Conservation (phyloP, 2,888 invertebrate genomes). For the Mimumesa dahlbomi region DNA sequence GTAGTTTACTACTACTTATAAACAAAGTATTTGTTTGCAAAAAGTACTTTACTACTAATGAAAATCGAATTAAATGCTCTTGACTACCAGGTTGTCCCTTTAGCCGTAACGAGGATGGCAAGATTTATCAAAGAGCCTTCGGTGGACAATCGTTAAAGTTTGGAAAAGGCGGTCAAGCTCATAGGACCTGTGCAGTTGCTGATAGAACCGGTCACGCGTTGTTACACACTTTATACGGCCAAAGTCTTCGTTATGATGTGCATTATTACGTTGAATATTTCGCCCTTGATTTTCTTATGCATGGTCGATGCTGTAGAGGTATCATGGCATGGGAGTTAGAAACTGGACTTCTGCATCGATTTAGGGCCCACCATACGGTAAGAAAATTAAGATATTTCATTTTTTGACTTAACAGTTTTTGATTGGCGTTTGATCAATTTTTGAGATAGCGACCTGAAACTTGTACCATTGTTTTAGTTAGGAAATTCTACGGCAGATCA, state of each 20-base stretch:
- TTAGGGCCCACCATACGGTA: constrained; percentile 82
- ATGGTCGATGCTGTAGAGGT: constrained; percentile 83
- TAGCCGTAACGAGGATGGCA: constrained; percentile 85
- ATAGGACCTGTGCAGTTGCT: constrained; percentile 85
- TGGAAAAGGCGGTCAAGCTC: constrained; percentile 86
- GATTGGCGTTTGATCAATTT: no score
- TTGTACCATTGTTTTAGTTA: no score
- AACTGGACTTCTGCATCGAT: constrained; percentile 86
- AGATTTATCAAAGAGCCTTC: constrained; percentile 88
- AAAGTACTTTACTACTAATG: no score
- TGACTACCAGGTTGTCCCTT: constrained; percentile 84
- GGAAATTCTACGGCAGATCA: no score
- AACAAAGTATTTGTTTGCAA: no score
- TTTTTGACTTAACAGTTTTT: no score
- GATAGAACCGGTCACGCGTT: constrained; percentile 87
- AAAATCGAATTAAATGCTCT: no score
- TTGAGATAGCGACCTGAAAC: no score
- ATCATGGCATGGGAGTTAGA: constrained; percentile 86
- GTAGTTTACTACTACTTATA: no score
- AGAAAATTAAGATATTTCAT: no score
- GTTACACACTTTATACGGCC: constrained; percentile 87
- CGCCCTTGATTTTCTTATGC: constrained; percentile 87
- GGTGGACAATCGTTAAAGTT: constrained; percentile 86
- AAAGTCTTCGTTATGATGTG: constrained; percentile 85
- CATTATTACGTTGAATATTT: constrained; percentile 88